phyloP scores from a whole-genome alignment of 1,140 invertebrate species.

The Leucophenga varia region DNA sequence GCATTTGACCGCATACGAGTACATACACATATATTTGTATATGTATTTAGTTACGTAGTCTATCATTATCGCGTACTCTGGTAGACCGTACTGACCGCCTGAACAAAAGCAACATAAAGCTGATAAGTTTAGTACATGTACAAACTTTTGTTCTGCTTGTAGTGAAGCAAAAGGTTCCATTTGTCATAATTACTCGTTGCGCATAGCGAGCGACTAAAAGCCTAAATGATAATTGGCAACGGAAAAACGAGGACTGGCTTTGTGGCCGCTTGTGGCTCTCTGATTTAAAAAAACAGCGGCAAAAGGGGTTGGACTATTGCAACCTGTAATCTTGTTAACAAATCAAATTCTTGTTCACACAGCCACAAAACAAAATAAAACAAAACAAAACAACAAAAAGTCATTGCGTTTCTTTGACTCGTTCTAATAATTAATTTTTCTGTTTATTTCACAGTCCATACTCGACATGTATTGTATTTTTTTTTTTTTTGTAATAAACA shows the following conservation, averaged over 20 bases:
- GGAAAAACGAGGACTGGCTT: too few relatives aligned
- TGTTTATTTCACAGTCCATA: too few relatives aligned
- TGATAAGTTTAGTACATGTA: slow-evolving; percentile 35
- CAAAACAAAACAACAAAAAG: slow-evolving; percentile 6
- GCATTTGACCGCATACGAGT: too few relatives aligned
- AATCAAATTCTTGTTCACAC: slow-evolving; percentile 56
- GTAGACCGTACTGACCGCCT: too few relatives aligned
- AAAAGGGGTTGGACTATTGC: not conserved
- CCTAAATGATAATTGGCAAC: too few relatives aligned
- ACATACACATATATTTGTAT: too few relatives aligned
- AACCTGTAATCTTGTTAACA: slow-evolving; percentile 53
- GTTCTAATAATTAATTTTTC: slow-evolving; percentile 1
- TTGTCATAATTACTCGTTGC: slow-evolving; percentile 40
- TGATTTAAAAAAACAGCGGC: too few relatives aligned
- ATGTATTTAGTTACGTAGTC: too few relatives aligned
- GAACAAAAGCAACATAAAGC: too few relatives aligned
- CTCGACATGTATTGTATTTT: too few relatives aligned
- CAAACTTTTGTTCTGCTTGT: slow-evolving; percentile 38
- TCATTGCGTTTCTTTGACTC: not conserved
- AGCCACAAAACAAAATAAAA: slow-evolving; percentile 27
- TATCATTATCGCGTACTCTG: slow-evolving; percentile 39
- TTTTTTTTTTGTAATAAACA: too few relatives aligned
- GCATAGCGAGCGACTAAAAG: slow-evolving; percentile 6
- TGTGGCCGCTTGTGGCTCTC: slow-evolving; percentile 16
- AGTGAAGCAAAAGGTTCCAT: slow-evolving; percentile 36